Evolutionary conservation across 2,797 vertebrate genomes (phyloP).

Genomic region (Ctenopoma kingsleyae): DNA sequence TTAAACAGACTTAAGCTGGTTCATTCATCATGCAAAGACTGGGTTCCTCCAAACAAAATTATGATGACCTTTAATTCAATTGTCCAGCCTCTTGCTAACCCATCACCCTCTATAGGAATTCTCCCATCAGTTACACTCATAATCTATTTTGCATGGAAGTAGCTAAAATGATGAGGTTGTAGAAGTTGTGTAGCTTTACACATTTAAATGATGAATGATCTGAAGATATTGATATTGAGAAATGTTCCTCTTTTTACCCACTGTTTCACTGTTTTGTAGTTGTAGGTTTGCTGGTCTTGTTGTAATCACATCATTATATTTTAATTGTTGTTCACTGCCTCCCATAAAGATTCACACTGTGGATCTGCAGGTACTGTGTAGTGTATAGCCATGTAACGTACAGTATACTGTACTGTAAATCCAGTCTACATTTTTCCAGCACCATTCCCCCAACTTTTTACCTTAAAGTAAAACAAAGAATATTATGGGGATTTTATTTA

Average conservation of each 20-base stretch:
- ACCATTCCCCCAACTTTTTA: too few species aligned
- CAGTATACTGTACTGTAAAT: too few species aligned
- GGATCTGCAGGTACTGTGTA: too few species aligned
- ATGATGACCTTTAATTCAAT: slow-evolving; percentile 1
- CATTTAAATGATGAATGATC: background rate
- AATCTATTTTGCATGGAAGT: background rate
- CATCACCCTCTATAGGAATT: background rate
- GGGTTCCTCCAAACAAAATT: background rate
- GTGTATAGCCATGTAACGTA: too few species aligned
- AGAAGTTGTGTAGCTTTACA: background rate
- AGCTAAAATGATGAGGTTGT: background rate
- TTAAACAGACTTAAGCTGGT: background rate
- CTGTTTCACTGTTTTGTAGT: background rate
- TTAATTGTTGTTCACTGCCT: too few species aligned
- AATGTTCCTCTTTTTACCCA: background rate
- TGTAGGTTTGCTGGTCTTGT: background rate
- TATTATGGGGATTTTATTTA: too few species aligned
- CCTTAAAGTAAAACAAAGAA: too few species aligned
- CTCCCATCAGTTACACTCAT: background rate
- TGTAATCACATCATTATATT: background rate
- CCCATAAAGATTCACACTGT: too few species aligned
- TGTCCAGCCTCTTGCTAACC: background rate
- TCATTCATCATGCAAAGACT: background rate
- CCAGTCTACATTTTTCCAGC: too few species aligned
- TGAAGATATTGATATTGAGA: background rate